Evolutionary conservation across 2,797 vertebrate species (phyloP), one percentile per base, ranked within the genome.

Genomic region (Microctenopoma stevenorrisi): DNA sequence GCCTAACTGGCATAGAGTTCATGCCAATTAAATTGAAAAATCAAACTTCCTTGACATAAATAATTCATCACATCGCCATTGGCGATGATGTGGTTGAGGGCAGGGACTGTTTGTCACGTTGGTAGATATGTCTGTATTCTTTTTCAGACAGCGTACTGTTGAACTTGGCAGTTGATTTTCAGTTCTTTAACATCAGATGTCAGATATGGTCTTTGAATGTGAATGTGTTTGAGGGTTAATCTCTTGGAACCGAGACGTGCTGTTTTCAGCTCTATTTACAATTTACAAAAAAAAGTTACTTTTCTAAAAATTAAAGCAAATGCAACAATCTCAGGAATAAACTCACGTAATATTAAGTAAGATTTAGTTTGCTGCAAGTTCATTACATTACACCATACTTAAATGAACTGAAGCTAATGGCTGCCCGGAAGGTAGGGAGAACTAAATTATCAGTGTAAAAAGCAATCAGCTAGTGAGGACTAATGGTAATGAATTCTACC

Each of bases 21-120:
- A 15, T 13, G 49, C 52, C 37, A 60, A 7, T 49, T 18, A 37
- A 33, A 37, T 15, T 18, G 14, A 28, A 62, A 66, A 64, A 60
- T 14, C 38, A n/a, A 76, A 50, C 58, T 18, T 37, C 22, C 25
- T 38, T 12, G 2, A 48, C 7, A 72, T 81, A 37, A 80, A 78
- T 84, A 43, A 81, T 79, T 74, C 37, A 72, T 55, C 18, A 0
- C n/a, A 37, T 63, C 58, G 13, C 37, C n/a, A 15, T 50, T 18
- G 72, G 72, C 28, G 59, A 44, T 50, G 44, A 74, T 59, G 67
- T 47, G 57, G 55, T 68, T 55, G 61, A 72, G 61, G 33, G 11
- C 43, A 49, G 47, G 44, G 47, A 30, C 49, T 28, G 47, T 35
- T 59, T 64, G 37, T 61, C 52, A 57, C 1, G 2, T 37, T 15